phyloP scores from a whole-genome alignment of 2,888 invertebrate species.

The Labia minor region DNA sequence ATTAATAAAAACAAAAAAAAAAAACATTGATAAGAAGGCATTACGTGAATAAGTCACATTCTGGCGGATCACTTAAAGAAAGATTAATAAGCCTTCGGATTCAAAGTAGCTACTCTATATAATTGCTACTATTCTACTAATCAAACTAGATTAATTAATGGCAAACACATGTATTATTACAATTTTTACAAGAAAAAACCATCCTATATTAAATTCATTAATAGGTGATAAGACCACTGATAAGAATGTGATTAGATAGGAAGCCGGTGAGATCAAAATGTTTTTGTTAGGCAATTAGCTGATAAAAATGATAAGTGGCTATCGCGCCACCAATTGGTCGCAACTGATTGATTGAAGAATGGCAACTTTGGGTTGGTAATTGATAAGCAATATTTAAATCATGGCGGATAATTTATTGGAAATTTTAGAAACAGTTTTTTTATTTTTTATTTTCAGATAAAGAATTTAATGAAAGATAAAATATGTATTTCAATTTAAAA shows the following conservation, averaged over 20 bases:
- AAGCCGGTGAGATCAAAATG: background rate
- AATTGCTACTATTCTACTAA: conserved; percentile 6
- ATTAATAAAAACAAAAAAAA: background rate
- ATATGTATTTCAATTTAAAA: too few species aligned
- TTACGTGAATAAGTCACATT: background rate
- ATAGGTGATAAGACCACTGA: background rate
- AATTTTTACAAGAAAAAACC: background rate
- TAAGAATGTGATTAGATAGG: background rate
- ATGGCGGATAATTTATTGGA: too few species aligned
- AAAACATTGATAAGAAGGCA: too few species aligned
- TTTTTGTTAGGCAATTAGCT: background rate
- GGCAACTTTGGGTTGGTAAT: too few species aligned
- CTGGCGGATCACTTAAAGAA: background rate
- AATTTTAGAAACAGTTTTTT: too few species aligned
- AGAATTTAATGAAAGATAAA: too few species aligned
- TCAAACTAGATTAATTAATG: conserved; percentile 1
- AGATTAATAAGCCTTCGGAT: background rate
- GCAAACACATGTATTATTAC: background rate
- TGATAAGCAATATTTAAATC: too few species aligned
- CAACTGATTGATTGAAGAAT: background rate
- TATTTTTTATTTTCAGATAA: too few species aligned
- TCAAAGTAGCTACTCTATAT: conserved; percentile 13
- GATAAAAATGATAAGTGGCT: background rate
- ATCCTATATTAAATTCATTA: conserved; percentile 8
- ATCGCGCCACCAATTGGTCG: background rate